phyloP scores from a whole-genome alignment of 2,797 vertebrate species.

The Iguana delicatissima region DNA sequence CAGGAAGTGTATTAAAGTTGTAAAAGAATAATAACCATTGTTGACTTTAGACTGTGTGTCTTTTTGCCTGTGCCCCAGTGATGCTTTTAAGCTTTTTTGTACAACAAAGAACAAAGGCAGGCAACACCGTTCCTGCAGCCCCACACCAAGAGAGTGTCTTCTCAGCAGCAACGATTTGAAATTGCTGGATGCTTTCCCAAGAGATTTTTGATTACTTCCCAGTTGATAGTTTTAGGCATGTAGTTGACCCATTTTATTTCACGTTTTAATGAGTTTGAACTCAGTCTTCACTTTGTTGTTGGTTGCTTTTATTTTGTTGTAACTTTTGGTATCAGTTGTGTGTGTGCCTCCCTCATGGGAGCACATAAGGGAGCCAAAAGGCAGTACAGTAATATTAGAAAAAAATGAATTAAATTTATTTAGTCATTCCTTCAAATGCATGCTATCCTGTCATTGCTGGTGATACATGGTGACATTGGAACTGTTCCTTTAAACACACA shows the following conservation, averaged over 20 bases:
- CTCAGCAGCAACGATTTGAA: background rate
- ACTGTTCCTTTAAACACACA: background rate
- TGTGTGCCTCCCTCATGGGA: background rate
- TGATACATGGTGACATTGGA: background rate
- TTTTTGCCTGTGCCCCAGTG: background rate
- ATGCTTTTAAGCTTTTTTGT: background rate
- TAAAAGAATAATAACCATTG: slow-evolving; percentile 15
- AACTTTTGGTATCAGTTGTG: background rate
- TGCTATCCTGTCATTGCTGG: background rate
- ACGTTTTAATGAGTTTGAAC: background rate
- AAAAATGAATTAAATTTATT: background rate
- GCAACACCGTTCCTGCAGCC: background rate
- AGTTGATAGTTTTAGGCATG: background rate
- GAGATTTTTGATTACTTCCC: background rate
- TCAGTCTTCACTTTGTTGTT: background rate
- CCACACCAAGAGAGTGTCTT: background rate
- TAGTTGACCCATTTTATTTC: background rate
- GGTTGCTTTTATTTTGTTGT: background rate
- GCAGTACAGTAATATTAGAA: background rate
- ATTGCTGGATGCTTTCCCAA: background rate
- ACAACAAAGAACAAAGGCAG: no score
- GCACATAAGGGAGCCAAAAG: background rate
- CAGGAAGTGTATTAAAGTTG: slow-evolving; percentile 1
- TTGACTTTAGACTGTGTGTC: background rate
- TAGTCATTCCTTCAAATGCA: background rate